These are phyloP conservation scores for Bostrychus sinensis DNA, from an alignment of 2,113 vertebrate genomes.

Conservation along the genomic window DNA sequence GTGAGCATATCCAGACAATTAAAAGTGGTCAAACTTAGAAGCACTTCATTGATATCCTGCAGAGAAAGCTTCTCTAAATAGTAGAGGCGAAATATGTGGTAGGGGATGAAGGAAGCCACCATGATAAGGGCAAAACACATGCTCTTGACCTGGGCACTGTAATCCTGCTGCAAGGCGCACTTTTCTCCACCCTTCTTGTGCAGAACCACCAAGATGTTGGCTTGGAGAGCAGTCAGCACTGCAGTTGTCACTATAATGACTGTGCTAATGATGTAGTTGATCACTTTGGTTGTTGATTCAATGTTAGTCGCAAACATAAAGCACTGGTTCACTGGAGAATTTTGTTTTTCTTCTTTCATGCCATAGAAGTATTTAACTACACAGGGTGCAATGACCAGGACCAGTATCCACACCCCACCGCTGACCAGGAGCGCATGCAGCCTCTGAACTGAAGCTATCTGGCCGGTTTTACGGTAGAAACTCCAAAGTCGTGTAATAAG, in stretches of 20 bases:
- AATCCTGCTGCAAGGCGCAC: conserved; percentile 83
- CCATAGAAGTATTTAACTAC: conserved; percentile 77
- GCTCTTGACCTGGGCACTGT: conserved; percentile 88
- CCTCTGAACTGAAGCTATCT: conserved; percentile 79
- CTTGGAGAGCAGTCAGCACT: conserved; percentile 77
- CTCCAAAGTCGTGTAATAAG: conserved; percentile 81
- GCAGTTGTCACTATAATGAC: conserved; percentile 60
- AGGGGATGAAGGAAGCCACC: conserved; percentile 86
- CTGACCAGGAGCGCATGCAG: conserved; percentile 81
- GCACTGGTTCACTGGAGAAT: conserved; percentile 39
- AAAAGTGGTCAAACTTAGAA: conserved; percentile 86
- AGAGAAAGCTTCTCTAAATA: conserved; percentile 53
- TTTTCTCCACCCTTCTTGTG: conserved; percentile 61
- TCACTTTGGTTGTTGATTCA: accelerated
- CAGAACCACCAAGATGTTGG: conserved; percentile 74
- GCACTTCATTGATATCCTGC: conserved; percentile 82
- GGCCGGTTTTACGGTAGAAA: conserved; percentile 81
- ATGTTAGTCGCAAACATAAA: conserved; percentile 83
- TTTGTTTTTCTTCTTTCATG: accelerated
- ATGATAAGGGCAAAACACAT: conserved; percentile 86
- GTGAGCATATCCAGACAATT: conserved; percentile 87
- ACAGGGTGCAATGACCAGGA: conserved; percentile 70
- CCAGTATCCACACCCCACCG: conserved; percentile 75
- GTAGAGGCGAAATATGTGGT: conserved; percentile 85
- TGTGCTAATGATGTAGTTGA: conserved; percentile 81